A percentile compares a stretch with the other conserved stretches of the same genome.
Evolutionary conservation across 2,888 invertebrate species (phyloP).

Genomic region (Eustalomyia histrio): DNA sequence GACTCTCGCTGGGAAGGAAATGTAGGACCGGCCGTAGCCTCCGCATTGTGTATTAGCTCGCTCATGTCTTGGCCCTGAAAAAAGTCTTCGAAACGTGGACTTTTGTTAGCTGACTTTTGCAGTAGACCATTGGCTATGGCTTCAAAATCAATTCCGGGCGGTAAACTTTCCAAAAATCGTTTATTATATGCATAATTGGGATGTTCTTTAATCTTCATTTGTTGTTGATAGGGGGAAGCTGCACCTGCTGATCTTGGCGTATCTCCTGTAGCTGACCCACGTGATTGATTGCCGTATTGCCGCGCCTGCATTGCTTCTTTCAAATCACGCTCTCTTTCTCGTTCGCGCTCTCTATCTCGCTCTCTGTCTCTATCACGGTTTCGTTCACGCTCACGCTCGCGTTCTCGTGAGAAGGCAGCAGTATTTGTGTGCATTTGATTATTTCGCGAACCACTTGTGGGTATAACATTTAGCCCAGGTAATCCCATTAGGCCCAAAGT

Average conservation of each 20-base stretch:
- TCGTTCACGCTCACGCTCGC: conserved; percentile 69
- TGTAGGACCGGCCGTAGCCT: conserved; percentile 67
- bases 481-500: conserved; percentile 76
- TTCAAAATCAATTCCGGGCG: conserved; percentile 77
- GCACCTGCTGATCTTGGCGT: conserved; percentile 63
- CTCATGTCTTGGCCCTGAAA: conserved; percentile 76
- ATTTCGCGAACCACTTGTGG: conserved; percentile 67
- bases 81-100: conserved; percentile 78
- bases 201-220: conserved; percentile 73
- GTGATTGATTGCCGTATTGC: conserved; percentile 75
- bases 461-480: conserved; percentile 77
- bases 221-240: conserved; percentile 72
- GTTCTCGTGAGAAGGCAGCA: conserved; percentile 68
- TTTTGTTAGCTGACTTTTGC: conserved; percentile 77
- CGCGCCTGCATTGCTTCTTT: conserved; percentile 74
- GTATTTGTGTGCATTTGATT: conserved; percentile 72
- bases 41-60: conserved; percentile 73
- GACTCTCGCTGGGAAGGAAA: conserved; percentile 73
- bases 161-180: conserved; percentile 76
- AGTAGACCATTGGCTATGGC: conserved; percentile 77
- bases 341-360: conserved; percentile 68
- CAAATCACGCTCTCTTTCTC: conserved; percentile 70
- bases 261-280: conserved; percentile 68
- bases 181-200: conserved; percentile 76
- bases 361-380: conserved; percentile 69